A percentile compares a stretch with the other conserved stretches of the same genome.
Evolutionary conservation across 2,797 vertebrate genomes (phyloP).

Genomic region (Schizopygopsis pylzovi): DNA sequence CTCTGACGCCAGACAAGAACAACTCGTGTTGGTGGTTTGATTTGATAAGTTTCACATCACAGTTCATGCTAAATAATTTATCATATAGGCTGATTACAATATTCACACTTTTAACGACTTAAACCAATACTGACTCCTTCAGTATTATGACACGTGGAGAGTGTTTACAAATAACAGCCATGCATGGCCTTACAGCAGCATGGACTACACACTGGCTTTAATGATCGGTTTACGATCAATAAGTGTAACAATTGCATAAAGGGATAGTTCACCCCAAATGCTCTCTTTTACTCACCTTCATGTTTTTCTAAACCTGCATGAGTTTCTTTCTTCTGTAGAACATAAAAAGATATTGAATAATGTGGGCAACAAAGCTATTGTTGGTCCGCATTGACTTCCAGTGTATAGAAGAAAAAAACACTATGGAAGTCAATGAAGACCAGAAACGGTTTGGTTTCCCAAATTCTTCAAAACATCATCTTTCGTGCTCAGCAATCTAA

Average conservation of each 20-base stretch:
- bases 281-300: too few species aligned
- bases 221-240: background rate
- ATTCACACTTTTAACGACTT: background rate
- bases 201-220: background rate
- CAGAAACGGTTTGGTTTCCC: background rate
- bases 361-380: background rate
- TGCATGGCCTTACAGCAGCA: background rate
- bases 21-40: slow-evolving; percentile 30
- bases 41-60: slow-evolving; percentile 38
- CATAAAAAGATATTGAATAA: background rate
- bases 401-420: background rate
- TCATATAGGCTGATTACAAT: background rate
- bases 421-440: background rate
- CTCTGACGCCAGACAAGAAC: slow-evolving; percentile 50
- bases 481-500: background rate
- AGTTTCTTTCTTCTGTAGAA: background rate
- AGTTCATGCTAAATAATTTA: slow-evolving; percentile 14
- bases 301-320: background rate
- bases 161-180: background rate
- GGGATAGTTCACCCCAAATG: background rate
- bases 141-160: background rate
- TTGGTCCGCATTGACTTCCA: background rate
- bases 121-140: background rate
- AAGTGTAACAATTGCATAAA: background rate
- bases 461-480: background rate